Evolutionary conservation across 2,888 invertebrate genomes (phyloP).

Genomic region (Melangyna quadrimaculata): DNA sequence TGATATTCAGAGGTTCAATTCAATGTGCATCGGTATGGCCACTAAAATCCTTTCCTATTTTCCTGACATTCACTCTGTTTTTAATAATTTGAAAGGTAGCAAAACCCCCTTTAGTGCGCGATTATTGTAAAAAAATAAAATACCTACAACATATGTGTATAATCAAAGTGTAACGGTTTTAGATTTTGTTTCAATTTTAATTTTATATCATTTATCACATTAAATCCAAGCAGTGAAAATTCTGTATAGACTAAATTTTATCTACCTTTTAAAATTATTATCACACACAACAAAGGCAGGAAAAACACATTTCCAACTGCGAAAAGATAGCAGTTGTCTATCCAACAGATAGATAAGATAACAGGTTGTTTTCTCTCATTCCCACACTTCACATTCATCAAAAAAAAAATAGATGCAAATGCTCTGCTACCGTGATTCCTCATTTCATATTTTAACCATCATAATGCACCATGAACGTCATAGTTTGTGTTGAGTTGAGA

Average conservation of each 20-base stretch:
- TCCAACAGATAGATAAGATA: constrained; percentile 29
- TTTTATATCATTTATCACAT: not conserved
- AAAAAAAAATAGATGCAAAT: constrained; percentile 11
- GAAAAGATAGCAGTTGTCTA: no score
- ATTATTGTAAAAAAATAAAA: no score
- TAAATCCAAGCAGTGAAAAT: constrained; percentile 22
- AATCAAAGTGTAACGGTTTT: no score
- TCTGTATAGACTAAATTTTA: not conserved
- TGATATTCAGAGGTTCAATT: no score
- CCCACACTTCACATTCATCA: constrained; percentile 21
- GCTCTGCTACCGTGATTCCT: constrained; percentile 37
- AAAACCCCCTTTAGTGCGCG: no score
- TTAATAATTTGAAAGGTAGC: no score
- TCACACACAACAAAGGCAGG: constrained; percentile 7
- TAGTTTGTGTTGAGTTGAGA: constrained; percentile 38
- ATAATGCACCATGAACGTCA: constrained; percentile 50
- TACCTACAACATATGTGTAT: no score
- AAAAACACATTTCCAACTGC: not conserved
- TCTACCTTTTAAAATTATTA: not conserved
- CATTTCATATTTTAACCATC: constrained; percentile 45
- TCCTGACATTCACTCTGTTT: no score
- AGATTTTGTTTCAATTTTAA: no score
- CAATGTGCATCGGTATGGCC: no score
- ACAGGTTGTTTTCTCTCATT: constrained; percentile 21
- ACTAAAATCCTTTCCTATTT: no score